phyloP scores from a whole-genome alignment of 2,888 invertebrate species.

The Epinotia nisella region DNA sequence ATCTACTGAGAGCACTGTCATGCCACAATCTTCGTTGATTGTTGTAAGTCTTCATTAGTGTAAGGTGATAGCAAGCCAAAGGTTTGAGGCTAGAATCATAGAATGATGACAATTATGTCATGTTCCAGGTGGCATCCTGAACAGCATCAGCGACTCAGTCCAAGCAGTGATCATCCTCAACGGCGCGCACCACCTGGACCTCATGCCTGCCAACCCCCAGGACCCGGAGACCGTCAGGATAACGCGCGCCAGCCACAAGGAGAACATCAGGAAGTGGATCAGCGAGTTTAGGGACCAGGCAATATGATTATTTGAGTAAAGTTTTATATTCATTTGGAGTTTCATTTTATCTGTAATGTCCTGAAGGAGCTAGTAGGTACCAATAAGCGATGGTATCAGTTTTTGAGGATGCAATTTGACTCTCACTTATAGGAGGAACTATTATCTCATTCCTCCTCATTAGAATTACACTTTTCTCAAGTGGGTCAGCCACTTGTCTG shows the following conservation, averaged over 20 bases:
- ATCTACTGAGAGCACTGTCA: too few relatives aligned
- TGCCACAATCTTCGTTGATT: neutral
- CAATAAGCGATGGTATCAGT: too few relatives aligned
- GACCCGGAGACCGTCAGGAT: constrained; percentile 88
- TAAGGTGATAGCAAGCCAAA: neutral
- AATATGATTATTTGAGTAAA: constrained; percentile 3
- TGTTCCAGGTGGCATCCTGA: constrained; percentile 86
- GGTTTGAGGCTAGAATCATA: neutral
- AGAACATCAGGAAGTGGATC: constrained; percentile 86
- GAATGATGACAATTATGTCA: neutral
- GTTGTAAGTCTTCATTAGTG: too few relatives aligned
- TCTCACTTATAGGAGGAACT: too few relatives aligned
- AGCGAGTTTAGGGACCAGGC: constrained; percentile 56
- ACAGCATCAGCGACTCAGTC: constrained; percentile 87
- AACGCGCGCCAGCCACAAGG: constrained; percentile 86
- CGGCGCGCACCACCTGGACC: constrained; percentile 94
- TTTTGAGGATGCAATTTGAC: too few relatives aligned
- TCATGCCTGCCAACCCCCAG: constrained; percentile 86
- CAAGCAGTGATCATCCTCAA: constrained; percentile 90
- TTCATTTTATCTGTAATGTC: neutral
- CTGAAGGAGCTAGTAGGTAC: too few relatives aligned
- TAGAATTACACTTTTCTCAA: too few relatives aligned
- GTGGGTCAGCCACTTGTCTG: too few relatives aligned
- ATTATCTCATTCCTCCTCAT: too few relatives aligned
- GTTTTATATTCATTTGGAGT: constrained; percentile 1